phyloP scores from a whole-genome alignment of 2,113 vertebrate species.

The Petromus typicus region DNA sequence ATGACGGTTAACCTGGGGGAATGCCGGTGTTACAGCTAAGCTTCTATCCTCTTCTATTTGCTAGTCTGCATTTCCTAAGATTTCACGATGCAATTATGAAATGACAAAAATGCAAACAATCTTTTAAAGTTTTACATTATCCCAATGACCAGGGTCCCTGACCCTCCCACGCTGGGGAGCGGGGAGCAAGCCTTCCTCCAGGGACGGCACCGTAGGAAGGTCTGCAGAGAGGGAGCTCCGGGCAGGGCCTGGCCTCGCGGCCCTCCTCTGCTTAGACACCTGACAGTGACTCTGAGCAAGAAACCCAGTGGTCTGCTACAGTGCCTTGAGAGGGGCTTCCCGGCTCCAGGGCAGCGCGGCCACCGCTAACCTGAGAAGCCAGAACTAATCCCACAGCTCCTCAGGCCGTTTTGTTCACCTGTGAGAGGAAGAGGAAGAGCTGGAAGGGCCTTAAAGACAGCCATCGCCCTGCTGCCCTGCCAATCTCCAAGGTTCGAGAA shows the following conservation, averaged over 20 bases:
- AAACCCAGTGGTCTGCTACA: conserved; percentile 1
- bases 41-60: conserved; percentile 38
- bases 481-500: conserved; percentile 15
- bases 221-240: not conserved
- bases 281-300: not conserved
- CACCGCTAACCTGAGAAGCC: not conserved
- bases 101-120: conserved; percentile 38
- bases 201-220: not conserved
- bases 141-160: not conserved
- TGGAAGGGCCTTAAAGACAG: too few relatives aligned
- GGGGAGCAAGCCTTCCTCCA: not conserved
- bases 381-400: not conserved
- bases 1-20: not conserved
- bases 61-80: conserved; percentile 9
- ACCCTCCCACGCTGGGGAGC: too few relatives aligned
- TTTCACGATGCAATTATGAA: conserved; percentile 49
- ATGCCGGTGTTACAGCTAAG: not conserved
- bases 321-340: not conserved
- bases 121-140: conserved; percentile 20
- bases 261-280: not conserved
- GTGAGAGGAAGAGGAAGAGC: not conserved
- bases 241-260: not conserved
- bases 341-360: not conserved
- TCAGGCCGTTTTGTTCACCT: not conserved
- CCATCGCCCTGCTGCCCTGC: too few relatives aligned